Conservation (phyloP, 2,113 vertebrate genomes). For the Corythoichthys intestinalis region DNA sequence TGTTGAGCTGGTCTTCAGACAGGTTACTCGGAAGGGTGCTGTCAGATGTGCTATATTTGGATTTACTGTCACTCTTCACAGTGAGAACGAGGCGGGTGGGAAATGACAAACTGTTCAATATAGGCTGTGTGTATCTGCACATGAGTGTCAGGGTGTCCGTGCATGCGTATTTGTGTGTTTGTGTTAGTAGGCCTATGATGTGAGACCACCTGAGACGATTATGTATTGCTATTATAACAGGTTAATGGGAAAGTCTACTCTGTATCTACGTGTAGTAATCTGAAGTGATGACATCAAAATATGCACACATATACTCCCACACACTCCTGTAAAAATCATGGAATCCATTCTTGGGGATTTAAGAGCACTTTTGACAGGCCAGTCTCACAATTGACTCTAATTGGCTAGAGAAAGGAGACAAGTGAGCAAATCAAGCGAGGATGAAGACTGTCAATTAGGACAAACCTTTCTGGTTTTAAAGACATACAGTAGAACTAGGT, state of each 20-base stretch:
- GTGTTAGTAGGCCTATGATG: constrained; percentile 24
- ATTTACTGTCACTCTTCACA: constrained; percentile 27
- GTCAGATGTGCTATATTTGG: constrained; percentile 39
- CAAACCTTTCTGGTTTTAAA: constrained; percentile 9
- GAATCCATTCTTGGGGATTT: constrained; percentile 21
- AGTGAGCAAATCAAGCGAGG: constrained; percentile 34
- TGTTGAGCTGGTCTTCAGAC: constrained; percentile 18
- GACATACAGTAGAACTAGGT: background rate
- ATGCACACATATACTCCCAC: background rate
- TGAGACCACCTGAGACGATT: constrained; percentile 28
- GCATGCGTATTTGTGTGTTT: constrained; percentile 14
- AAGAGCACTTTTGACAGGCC: constrained; percentile 29
- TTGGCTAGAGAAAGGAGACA: constrained; percentile 49
- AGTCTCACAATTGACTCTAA: constrained; percentile 45
- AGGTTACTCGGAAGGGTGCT: constrained; percentile 18
- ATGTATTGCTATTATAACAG: constrained; percentile 17
- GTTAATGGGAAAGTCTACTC: constrained; percentile 8
- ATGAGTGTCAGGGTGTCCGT: background rate
- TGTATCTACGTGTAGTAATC: constrained; percentile 21
- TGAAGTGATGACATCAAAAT: constrained; percentile 31
- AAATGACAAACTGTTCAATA: constrained; percentile 29
- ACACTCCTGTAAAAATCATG: constrained; percentile 6
- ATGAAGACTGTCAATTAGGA: constrained; percentile 23
- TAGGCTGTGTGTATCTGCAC: constrained; percentile 9
- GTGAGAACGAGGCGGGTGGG: constrained; percentile 35